Base-by-base conservation (phyloP, 1,140 invertebrate species). In the Gonioctena quinquepunctata region DNA sequence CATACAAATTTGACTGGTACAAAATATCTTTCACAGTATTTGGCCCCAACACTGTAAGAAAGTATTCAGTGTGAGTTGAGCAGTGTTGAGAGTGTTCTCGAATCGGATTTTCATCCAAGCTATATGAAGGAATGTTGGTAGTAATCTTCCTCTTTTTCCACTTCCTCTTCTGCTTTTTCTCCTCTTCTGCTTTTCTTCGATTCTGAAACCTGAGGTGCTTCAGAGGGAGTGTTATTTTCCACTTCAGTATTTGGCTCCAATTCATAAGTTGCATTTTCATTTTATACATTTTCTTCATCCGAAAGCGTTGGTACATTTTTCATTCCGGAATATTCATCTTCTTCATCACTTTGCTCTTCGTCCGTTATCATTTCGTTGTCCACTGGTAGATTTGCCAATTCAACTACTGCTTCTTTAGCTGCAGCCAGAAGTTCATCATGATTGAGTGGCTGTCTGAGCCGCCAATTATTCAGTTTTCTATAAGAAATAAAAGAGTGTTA, bases 331-430 rank as follows among this genome's bases (percentile, higher is more conserved):
- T 59, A 8, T 59, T 59, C 56, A 59, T 59, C 56, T 59, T 59
- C 23, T 59, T 59, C 23, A 59, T 59, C 56, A 59, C 56, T 59
- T 59, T 59, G 56, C 22, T 59, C 21, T 59, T 59, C 56, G 56
- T 59, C 56, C 23, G 56, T 27, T 59, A 59, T 59, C 56, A 26
- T 59, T 59, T 59, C 50, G 50, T 54, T 54, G 50, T 54, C 50
- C 50, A 16, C 50, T 54, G 50, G 50, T 54, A 54, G 50, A 54
- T 54, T 54, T 54, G n/a, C 50, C 6, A 54, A 54, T 54, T 54
- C 50, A 54, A 54, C 16, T 54, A 54, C 50, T 16, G 13, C 50
- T 54, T 21, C 50, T 54, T 18, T 18, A 54, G 50, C 18, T 54
- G 50, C 50, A 21, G 50, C 18, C 50, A 54, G 50, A 54, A 54